These are phyloP conservation scores for Mnemiopsis leidyi DNA, from an alignment of 37 sponge, comb jelly and placozoan species.

Conservation along the genomic window DNA sequence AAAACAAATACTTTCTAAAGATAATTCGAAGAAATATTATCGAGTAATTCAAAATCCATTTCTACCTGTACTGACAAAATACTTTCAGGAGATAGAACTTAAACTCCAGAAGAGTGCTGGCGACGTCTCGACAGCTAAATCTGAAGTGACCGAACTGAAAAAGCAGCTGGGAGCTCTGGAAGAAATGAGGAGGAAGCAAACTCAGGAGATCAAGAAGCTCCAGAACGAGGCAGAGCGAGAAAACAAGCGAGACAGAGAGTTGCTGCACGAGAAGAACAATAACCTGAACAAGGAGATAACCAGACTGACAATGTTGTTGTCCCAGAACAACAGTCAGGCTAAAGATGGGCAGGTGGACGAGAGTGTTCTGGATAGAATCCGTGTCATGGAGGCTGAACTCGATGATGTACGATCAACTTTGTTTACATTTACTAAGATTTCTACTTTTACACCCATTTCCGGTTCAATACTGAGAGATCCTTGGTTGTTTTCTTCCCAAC, in stretches of 20 bases:
- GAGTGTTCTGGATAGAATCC: slow-evolving; percentile 9
- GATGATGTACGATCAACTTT: slow-evolving; percentile 2
- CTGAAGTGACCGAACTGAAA: background rate
- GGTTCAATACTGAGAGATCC: too few species aligned
- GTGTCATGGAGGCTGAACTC: background rate
- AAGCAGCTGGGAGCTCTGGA: background rate
- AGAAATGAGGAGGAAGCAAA: background rate
- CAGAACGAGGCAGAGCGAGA: slow-evolving; percentile 54
- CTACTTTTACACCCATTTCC: too few species aligned
- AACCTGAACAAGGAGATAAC: slow-evolving; percentile 43
- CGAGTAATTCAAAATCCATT: too few species aligned
- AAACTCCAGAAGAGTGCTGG: background rate
- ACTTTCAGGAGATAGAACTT: slow-evolving; percentile 7
- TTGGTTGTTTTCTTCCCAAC: too few species aligned
- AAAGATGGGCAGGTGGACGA: background rate
- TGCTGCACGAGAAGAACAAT: slow-evolving; percentile 56
- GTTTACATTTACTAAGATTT: too few species aligned
- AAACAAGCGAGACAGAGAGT: background rate
- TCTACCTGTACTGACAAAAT: background rate
- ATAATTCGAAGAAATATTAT: too few species aligned
- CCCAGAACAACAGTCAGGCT: background rate
- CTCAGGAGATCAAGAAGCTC: background rate
- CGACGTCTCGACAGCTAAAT: background rate
- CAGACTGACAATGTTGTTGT: background rate
- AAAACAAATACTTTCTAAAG: too few species aligned